These are phyloP conservation scores for Marasmarcha lunaedactyla DNA, from an alignment of 2,888 invertebrate genomes.

Conservation along the genomic window DNA sequence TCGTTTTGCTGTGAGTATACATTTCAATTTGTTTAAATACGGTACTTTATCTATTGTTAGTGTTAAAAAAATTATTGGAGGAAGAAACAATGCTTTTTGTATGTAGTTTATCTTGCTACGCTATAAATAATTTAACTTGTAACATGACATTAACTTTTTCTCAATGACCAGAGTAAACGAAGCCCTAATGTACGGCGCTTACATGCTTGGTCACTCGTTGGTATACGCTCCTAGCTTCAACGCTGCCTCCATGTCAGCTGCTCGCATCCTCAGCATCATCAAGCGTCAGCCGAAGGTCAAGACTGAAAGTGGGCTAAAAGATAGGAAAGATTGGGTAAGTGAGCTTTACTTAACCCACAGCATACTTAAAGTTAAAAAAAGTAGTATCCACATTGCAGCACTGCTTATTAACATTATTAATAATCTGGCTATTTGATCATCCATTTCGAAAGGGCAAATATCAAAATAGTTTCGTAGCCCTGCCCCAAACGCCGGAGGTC, in stretches of 20 bases:
- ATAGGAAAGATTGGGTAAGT: constrained; percentile 47
- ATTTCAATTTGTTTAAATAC: not conserved
- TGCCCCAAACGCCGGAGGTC: no score
- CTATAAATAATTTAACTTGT: no score
- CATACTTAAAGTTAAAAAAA: no score
- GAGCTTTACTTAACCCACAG: constrained; percentile 26
- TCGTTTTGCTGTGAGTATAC: constrained; percentile 74
- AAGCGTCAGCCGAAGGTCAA: constrained; percentile 39
- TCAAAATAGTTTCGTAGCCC: no score
- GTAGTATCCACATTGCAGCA: not conserved
- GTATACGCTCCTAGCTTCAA: constrained; percentile 83
- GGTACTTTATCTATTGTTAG: no score
- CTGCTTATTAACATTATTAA: not conserved
- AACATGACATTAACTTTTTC: no score
- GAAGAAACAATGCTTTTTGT: no score
- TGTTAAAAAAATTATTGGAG: no score
- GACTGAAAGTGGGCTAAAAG: constrained; percentile 38
- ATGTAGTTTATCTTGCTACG: no score
- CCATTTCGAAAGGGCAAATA: no score
- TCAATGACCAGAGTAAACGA: constrained; percentile 74
- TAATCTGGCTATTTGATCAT: no score
- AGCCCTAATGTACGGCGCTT: constrained; percentile 81
- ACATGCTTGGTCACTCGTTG: constrained; percentile 82
- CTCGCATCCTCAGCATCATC: constrained; percentile 42
- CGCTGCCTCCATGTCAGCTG: constrained; percentile 70